Percentiles rank a stretch among this genome's conserved stretches.
Evolutionary conservation across 1,140 invertebrate species (phyloP).

Genomic region (Agrilus planipennis): DNA sequence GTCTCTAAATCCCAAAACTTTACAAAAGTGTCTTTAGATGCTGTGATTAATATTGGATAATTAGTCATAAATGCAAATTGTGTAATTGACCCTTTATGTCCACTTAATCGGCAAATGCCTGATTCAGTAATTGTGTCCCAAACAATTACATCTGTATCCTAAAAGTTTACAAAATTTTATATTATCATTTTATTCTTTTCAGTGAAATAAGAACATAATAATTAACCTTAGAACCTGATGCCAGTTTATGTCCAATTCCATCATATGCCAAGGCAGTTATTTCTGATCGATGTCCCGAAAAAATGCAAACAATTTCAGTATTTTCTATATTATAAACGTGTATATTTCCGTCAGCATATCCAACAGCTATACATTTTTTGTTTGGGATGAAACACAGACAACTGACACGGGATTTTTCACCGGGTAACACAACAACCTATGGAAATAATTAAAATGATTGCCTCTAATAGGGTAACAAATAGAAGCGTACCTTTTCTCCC

Average conservation of each 20-base stretch:
- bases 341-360: conserved; percentile 82
- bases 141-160: conserved; percentile 88
- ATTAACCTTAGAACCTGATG: conserved; percentile 72
- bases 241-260: conserved; percentile 62
- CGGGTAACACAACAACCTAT: conserved; percentile 58
- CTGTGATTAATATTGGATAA: conserved; percentile 70
- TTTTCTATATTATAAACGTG: conserved; percentile 65
- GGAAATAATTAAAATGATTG: conserved; percentile 18
- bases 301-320: conserved; percentile 60
- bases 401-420: conserved; percentile 68
- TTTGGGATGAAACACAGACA: conserved; percentile 57
- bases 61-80: conserved; percentile 69
- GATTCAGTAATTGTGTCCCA: conserved; percentile 90
- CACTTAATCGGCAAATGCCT: conserved; percentile 77
- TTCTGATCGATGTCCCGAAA: conserved; percentile 79
- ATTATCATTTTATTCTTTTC: not conserved
- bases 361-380: conserved; percentile 71
- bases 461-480: conserved; percentile 1
- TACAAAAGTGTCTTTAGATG: conserved; percentile 88
- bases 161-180: conserved; percentile 8
- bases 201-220: not conserved
- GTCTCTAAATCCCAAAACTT: conserved; percentile 97
- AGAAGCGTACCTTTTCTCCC: conserved; percentile 65
- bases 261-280: conserved; percentile 78
- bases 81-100: conserved; percentile 89